Evolutionary conservation across 92 coral and sea anemone species (phyloP), one percentile per base, ranked within the genome.

Genomic region (Epizoanthus scotinus): DNA sequence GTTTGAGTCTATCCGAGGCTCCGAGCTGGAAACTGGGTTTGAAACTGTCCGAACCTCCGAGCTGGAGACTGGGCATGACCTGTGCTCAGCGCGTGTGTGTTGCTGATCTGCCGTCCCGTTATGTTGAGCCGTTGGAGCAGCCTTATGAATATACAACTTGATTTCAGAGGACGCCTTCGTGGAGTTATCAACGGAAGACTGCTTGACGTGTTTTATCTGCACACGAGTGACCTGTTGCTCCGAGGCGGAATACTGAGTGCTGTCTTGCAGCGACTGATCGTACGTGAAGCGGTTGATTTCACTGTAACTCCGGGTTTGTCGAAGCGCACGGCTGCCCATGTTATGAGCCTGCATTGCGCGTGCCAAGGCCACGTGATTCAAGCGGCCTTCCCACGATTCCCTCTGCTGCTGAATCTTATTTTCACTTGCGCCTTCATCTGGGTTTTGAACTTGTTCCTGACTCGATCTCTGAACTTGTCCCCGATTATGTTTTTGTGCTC

Each of bases 271-370:
- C 2, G 36, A 34, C 21, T 60, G 36, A 2, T 40, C 69, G n/a
- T 21, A 19, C 36, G 9, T 7, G 13, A 52, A 55, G 22, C 81
- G 81, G n/a, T 75, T 40, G 36, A 75, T 59, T 59, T 57, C 81
- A 15, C 55, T 36, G 31, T 58, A 58, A 36, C 81, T 75, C 6
- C 69, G 81, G 28, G 36, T 58, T 36, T 74, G 80, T n/a, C 69
- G 81, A 34, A 75, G 18, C 17, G 81, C 68, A 34, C 56, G 81
- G 24, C 81, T 75, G 56, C 59, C 81, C 5, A 20, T 58, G 67
- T 58, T 59, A 40, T 59, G 81, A 38, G 68, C 81, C 27, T 75
- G 81, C 55, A 75, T 75, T 31, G 56, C 67, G 20, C 81, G 68
- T 13, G 67, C 69, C 57, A 75, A 2, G 20, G 67, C 81, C 67